These are phyloP conservation scores for Xiphophorus maculatus DNA, from an alignment of 2,113 vertebrate genomes.

Conservation along the genomic window DNA sequence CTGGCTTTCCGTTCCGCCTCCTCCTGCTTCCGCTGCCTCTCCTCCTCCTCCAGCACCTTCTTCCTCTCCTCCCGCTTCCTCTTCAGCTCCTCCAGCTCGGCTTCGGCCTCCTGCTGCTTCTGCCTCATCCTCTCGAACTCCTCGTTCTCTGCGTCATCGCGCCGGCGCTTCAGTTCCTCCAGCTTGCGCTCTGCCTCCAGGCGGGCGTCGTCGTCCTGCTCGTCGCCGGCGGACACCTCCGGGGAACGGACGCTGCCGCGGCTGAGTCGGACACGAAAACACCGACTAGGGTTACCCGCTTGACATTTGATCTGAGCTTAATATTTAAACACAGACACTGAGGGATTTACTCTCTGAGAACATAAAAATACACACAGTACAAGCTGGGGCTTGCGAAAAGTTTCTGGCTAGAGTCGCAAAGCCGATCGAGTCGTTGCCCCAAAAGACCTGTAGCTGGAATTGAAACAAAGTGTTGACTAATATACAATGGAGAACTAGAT, in stretches of 20 bases:
- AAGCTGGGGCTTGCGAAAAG: background rate
- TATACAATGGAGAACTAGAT: background rate
- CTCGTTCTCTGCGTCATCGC: conserved; percentile 88
- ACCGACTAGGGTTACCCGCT: conserved; percentile 5
- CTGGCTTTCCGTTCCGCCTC: conserved; percentile 86
- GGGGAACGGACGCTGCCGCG: conserved; percentile 76
- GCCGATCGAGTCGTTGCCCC: conserved; percentile 18
- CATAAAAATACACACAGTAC: conserved; percentile 20
- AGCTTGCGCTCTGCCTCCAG: conserved; percentile 88
- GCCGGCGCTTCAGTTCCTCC: conserved; percentile 90
- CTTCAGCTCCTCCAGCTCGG: conserved; percentile 93
- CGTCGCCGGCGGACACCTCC: conserved; percentile 71
- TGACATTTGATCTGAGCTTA: conserved; percentile 48
- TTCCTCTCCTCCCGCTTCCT: conserved; percentile 91
- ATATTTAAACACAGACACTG: conserved; percentile 50
- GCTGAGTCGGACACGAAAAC: conserved; percentile 57
- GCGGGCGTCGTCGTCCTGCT: conserved; percentile 78
- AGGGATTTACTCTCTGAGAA: conserved; percentile 14
- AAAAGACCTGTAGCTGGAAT: background rate
- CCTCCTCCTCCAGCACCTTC: conserved; percentile 94
- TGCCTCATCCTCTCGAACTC: conserved; percentile 92
- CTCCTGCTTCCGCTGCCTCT: conserved; percentile 88
- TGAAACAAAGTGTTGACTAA: background rate
- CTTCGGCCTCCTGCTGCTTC: conserved; percentile 91
- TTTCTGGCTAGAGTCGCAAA: conserved; percentile 51